These are phyloP conservation scores for Amphiprion percula DNA, from an alignment of 2,113 vertebrate genomes.

Conservation along the genomic window DNA sequence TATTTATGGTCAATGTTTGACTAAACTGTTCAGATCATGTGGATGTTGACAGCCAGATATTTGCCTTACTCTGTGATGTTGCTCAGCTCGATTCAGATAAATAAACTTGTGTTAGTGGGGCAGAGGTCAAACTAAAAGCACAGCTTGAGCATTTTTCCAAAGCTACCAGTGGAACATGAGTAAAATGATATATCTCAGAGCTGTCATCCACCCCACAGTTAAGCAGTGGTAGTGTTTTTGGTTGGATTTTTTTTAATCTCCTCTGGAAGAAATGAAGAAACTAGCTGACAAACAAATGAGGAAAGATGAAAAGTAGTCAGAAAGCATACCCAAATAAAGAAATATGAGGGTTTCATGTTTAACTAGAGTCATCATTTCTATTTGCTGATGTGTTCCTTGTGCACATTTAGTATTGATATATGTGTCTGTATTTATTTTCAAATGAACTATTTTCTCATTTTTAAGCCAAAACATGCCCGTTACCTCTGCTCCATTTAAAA, in stretches of 20 bases:
- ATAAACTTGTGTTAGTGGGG: not conserved
- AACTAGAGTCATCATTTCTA: not conserved
- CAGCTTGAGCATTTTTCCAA: not conserved
- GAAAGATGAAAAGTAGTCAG: not conserved
- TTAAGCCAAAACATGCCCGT: not conserved
- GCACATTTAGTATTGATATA: not conserved
- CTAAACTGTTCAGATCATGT: no score
- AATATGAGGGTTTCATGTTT: not conserved
- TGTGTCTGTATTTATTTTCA: not conserved
- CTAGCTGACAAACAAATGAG: not conserved
- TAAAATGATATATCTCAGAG: not conserved
- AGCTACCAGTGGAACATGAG: not conserved
- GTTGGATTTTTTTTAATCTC: not conserved
- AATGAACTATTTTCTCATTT: not conserved
- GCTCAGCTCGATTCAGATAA: not conserved
- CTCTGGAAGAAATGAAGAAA: not conserved
- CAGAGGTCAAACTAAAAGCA: not conserved
- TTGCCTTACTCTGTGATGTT: not conserved
- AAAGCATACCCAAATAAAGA: not conserved
- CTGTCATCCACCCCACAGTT: conserved; percentile 1
- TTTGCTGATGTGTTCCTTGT: conserved; percentile 1
- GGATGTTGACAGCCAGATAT: not conserved
- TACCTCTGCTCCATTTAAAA: not conserved
- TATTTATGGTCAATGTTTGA: no score
- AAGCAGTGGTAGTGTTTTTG: not conserved